Evolutionary conservation across 2,888 invertebrate species (phyloP).

Genomic region (Hylaea fasciaria): DNA sequence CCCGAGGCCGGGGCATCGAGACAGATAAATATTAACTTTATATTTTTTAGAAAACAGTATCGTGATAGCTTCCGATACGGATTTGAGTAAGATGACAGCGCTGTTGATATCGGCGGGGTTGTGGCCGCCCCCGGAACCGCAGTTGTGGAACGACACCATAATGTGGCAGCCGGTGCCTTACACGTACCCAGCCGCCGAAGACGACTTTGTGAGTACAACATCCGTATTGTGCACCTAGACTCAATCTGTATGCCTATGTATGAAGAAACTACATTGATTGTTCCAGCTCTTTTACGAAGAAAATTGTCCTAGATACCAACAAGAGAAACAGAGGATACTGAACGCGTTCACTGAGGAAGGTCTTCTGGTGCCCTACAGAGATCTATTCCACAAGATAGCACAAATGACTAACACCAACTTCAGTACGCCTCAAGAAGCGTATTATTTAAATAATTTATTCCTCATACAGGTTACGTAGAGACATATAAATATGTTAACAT

Average conservation of each 20-base stretch:
- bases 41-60: constrained; percentile 61
- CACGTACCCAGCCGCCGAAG: constrained; percentile 66
- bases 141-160: constrained; percentile 83
- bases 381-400: constrained; percentile 75
- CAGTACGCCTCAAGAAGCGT: constrained; percentile 78
- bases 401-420: constrained; percentile 79
- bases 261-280: constrained; percentile 6
- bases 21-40: not conserved
- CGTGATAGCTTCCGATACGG: constrained; percentile 88
- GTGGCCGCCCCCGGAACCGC: constrained; percentile 85
- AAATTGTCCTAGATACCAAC: constrained; percentile 75
- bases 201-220: constrained; percentile 70
- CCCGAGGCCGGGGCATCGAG: not conserved
- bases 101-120: constrained; percentile 88
- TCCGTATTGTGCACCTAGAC: constrained; percentile 11
- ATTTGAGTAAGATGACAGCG: constrained; percentile 90
- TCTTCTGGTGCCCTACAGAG: constrained; percentile 70
- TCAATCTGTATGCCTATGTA: not conserved
- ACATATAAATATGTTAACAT: too few species aligned
- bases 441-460: constrained; percentile 76
- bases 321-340: constrained; percentile 75
- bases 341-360: constrained; percentile 74
- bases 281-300: constrained; percentile 77
- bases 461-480: constrained; percentile 71
- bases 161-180: constrained; percentile 87